A percentile compares a stretch with the other conserved stretches of the same genome.
phyloP scores from a whole-genome alignment of 2,113 vertebrate genomes.

The Phrynosoma platyrhinos region DNA sequence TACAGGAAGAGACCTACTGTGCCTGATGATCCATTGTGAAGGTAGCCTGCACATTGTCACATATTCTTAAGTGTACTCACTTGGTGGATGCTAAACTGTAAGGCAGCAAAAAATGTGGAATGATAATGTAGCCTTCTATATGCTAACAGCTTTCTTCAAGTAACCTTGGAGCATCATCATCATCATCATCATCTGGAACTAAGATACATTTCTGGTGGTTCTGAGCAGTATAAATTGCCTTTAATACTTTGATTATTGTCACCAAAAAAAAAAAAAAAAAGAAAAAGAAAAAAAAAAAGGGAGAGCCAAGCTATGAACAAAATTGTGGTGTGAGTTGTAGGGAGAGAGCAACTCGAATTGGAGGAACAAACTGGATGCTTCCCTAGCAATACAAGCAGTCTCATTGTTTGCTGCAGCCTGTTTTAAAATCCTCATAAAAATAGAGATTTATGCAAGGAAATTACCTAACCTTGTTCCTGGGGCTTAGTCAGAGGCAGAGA shows the following conservation, averaged over 20 bases:
- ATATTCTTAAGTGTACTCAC: background rate
- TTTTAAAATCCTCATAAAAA: conserved; percentile 54
- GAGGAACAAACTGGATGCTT: conserved; percentile 66
- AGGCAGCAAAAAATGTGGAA: conserved; percentile 21
- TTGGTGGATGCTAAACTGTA: conserved; percentile 23
- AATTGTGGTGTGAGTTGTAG: background rate
- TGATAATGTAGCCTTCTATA: fast-evolving
- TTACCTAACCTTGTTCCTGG: conserved; percentile 62
- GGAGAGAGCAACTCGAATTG: conserved; percentile 62
- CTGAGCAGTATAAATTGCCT: background rate
- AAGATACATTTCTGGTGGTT: conserved; percentile 38
- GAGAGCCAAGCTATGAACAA: conserved; percentile 58
- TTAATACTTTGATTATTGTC: background rate
- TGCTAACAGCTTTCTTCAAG: conserved; percentile 28
- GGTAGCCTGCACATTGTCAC: background rate
- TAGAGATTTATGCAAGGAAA: conserved; percentile 72
- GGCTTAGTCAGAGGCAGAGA: conserved; percentile 60
- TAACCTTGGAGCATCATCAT: background rate
- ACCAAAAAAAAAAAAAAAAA: too few relatives aligned
- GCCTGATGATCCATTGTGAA: background rate
- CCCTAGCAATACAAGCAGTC: conserved; percentile 56
- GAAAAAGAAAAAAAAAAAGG: conserved; percentile 19
- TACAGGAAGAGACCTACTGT: background rate
- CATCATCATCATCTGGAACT: background rate
- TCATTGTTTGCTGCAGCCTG: conserved; percentile 61